phyloP scores from a whole-genome alignment of 1,140 invertebrate species.

The Penaeus vannamei region DNA sequence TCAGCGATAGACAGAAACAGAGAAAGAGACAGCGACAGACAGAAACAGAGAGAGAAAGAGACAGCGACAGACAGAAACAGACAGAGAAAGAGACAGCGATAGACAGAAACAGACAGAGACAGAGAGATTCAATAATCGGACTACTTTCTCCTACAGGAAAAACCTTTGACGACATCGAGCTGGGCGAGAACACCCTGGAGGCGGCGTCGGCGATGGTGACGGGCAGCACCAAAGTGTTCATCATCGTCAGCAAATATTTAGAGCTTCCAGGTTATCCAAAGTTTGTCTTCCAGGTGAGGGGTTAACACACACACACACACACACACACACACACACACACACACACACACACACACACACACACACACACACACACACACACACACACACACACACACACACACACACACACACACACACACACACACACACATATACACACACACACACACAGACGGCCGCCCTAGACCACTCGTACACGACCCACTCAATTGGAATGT shows the following conservation, averaged over 20 bases:
- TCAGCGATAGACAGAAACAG: neutral
- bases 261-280: slow-evolving; percentile 10
- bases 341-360: too few species aligned
- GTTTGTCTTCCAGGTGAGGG: slow-evolving; percentile 40
- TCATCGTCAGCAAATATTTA: slow-evolving; percentile 25
- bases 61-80: neutral
- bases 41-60: neutral
- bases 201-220: slow-evolving; percentile 32
- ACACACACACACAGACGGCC: too few species aligned
- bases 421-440: too few species aligned
- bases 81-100: neutral
- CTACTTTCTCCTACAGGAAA: neutral
- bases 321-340: too few species aligned
- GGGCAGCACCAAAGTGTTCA: slow-evolving; percentile 51
- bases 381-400: too few species aligned
- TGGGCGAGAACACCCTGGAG: slow-evolving; percentile 36
- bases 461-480: too few species aligned
- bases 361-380: too few species aligned
- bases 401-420: too few species aligned
- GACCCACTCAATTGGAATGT: too few species aligned
- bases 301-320: neutral
- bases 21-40: too few species aligned
- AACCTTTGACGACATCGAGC: neutral
- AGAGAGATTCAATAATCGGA: neutral
- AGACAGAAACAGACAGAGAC: neutral